Conservation (phyloP, 1,140 invertebrate genomes). For the Saccostrea echinata region DNA sequence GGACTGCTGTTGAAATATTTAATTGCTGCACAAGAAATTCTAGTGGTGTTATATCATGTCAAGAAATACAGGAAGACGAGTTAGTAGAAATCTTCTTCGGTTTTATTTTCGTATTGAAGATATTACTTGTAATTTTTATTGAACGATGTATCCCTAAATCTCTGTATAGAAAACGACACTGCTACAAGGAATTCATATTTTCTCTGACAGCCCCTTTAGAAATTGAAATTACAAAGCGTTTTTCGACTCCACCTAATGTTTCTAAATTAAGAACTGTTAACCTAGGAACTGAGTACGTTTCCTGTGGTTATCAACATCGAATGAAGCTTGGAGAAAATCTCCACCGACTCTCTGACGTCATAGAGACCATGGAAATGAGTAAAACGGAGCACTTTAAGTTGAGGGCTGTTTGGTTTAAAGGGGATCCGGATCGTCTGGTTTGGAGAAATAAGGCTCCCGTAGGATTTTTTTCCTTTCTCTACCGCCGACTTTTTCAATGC, state of each 20-base stretch:
- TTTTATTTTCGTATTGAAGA: not conserved
- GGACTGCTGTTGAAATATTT: not conserved
- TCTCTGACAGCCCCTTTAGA: not conserved
- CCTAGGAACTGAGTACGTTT: not conserved
- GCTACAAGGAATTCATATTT: conserved; percentile 19
- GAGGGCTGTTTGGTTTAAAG: conserved; percentile 15
- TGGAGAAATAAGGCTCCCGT: conserved; percentile 3
- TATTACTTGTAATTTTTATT: not conserved
- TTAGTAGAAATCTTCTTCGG: not conserved
- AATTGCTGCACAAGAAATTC: not conserved
- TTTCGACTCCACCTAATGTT: conserved; percentile 4
- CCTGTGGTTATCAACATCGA: conserved; percentile 7
- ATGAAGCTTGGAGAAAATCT: conserved; percentile 22
- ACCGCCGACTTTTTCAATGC: conserved; percentile 10
- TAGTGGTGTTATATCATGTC: not conserved
- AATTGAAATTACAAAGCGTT: conserved; percentile 21
- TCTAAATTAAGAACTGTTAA: conserved; percentile 27
- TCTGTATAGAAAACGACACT: conserved; percentile 18
- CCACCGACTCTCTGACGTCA: not conserved
- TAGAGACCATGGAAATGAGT: conserved; percentile 21
- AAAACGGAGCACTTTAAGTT: not conserved
- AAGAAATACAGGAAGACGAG: not conserved
- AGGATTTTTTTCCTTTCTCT: conserved; percentile 7
- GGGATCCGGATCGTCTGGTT: not conserved
- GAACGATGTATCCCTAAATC: not conserved